Evolutionary conservation across 2,888 invertebrate species (phyloP).

Genomic region (Strigamia crassipes): DNA sequence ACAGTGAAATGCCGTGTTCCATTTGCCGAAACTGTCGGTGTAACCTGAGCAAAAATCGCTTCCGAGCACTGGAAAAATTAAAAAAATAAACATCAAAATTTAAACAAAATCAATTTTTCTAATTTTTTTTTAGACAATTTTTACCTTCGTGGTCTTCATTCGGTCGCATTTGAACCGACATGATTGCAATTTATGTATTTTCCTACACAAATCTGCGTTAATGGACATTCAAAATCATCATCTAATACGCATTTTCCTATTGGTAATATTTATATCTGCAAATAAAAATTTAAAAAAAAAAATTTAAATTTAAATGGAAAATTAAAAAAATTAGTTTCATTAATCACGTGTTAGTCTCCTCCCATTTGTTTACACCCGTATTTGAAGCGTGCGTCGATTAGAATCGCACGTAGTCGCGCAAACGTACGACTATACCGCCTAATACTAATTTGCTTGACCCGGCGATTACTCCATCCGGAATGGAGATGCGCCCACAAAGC

Average conservation of each 20-base stretch:
- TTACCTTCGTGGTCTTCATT: slow-evolving; percentile 45
- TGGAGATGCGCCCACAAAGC: slow-evolving; percentile 36
- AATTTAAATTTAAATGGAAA: background rate
- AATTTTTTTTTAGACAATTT: background rate
- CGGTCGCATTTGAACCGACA: slow-evolving; percentile 47
- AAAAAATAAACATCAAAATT: background rate
- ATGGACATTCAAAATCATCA: slow-evolving; percentile 2
- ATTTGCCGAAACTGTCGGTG: slow-evolving; percentile 58
- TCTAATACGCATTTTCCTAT: slow-evolving; percentile 10
- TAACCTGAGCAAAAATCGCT: slow-evolving; percentile 59
- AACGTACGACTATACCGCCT: no score
- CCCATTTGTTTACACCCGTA: background rate
- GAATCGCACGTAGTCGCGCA: background rate
- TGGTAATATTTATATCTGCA: background rate
- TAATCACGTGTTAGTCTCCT: background rate
- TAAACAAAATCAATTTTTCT: background rate
- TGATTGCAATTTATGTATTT: slow-evolving; percentile 13
- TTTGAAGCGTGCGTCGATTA: background rate
- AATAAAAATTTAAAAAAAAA: background rate
- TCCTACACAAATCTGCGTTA: slow-evolving; percentile 11
- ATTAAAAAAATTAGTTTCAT: background rate
- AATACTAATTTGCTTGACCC: slow-evolving; percentile 21
- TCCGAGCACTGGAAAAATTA: slow-evolving; percentile 55
- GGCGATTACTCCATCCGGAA: slow-evolving; percentile 32
- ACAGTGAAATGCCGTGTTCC: slow-evolving; percentile 60